Evolutionary conservation across 2,113 vertebrate species (phyloP).

Genomic region (Mastomys coucha): DNA sequence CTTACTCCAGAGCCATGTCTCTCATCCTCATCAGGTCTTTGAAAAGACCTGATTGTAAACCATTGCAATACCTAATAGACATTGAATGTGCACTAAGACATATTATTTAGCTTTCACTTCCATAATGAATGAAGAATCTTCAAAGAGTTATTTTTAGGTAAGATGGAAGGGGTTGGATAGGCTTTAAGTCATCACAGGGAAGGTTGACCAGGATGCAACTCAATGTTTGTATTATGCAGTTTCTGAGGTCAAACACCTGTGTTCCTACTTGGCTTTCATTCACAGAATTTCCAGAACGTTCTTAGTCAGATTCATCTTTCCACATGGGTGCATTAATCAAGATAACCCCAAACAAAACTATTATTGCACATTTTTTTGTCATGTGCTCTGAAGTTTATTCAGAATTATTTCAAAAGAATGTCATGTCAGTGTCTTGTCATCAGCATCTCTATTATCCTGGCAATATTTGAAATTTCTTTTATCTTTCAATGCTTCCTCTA

Average conservation of each 20-base stretch:
- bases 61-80: not conserved
- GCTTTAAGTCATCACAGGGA: conserved; percentile 62
- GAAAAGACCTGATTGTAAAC: conserved; percentile 41
- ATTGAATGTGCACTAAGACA: not conserved
- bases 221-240: conserved; percentile 49
- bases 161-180: not conserved
- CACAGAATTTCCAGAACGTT: conserved; percentile 72
- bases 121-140: conserved; percentile 50
- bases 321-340: conserved; percentile 81
- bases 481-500: conserved; percentile 74
- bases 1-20: not conserved
- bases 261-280: conserved; percentile 80
- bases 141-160: conserved; percentile 63
- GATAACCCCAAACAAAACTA: conserved; percentile 81
- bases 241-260: conserved; percentile 77
- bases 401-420: conserved; percentile 83
- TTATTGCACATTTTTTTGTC: conserved; percentile 79
- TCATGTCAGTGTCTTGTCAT: conserved; percentile 85
- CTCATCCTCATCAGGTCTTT: not conserved
- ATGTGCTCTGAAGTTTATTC: conserved; percentile 80
- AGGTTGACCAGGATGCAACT: conserved; percentile 75
- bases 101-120: conserved; percentile 58
- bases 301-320: conserved; percentile 84
- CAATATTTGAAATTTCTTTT: conserved; percentile 82
- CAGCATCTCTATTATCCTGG: conserved; percentile 79